Evolutionary conservation across 2,888 invertebrate genomes (phyloP).

Genomic region (Caenorhabditis sp.): DNA sequence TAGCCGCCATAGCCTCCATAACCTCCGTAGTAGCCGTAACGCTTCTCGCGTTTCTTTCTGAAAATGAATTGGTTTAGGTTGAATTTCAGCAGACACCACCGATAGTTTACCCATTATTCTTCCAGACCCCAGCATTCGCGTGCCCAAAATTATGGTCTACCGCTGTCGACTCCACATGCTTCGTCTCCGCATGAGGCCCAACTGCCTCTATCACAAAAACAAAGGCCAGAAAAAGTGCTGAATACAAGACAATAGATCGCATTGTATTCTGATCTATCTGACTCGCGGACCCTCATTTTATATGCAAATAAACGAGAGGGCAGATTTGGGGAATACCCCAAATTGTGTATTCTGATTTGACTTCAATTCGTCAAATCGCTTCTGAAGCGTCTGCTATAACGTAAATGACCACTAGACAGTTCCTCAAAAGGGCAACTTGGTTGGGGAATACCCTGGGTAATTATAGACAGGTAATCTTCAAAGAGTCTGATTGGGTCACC

Average conservation of each 20-base stretch:
- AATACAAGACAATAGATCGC: constrained; percentile 8
- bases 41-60: constrained; percentile 50
- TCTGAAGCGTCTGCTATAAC: neutral
- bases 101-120: constrained; percentile 43
- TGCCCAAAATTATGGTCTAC: constrained; percentile 46
- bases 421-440: neutral
- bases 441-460: constrained; percentile 3
- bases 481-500: too few relatives aligned
- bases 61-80: neutral
- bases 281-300: neutral
- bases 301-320: neutral
- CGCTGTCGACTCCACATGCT: constrained; percentile 5
- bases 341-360: neutral
- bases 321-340: constrained; percentile 18
- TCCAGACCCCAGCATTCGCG: constrained; percentile 42
- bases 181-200: constrained; percentile 5
- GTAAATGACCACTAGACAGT: neutral
- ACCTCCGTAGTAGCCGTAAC: constrained; percentile 34
- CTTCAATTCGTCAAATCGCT: neutral
- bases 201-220: constrained; percentile 5
- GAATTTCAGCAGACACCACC: neutral
- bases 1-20: constrained; percentile 35
- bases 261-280: constrained; percentile 13
- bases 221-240: constrained; percentile 3
- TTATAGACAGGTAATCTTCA: too few relatives aligned